phyloP scores from a whole-genome alignment of 2,797 vertebrate genomes.

The Buphagus erythrorhynchus region DNA sequence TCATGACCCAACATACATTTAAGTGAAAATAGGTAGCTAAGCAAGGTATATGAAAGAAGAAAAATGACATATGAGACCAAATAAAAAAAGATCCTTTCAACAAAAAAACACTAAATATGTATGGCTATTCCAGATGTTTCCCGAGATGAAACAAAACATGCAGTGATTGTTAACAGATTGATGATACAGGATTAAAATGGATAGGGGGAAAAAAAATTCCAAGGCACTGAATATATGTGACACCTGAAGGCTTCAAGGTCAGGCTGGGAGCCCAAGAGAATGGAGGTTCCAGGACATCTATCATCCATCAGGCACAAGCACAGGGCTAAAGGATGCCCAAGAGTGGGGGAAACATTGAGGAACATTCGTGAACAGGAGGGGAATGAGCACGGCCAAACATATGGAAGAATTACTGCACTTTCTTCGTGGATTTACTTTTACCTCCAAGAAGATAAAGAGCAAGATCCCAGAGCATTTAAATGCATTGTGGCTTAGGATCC shows the following conservation, averaged over 20 bases:
- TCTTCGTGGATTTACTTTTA: slow-evolving; percentile 10
- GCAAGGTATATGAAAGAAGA: slow-evolving; percentile 34
- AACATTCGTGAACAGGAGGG: neutral
- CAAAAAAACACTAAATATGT: slow-evolving; percentile 37
- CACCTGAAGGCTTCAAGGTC: slow-evolving; percentile 56
- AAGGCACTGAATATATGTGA: slow-evolving; percentile 49
- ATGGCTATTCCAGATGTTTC: slow-evolving; percentile 69
- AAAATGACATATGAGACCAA: slow-evolving; percentile 55
- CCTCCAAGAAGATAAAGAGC: slow-evolving; percentile 28
- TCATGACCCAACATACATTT: neutral
- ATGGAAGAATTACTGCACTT: slow-evolving; percentile 18
- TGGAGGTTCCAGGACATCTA: neutral
- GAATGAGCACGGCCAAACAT: neutral
- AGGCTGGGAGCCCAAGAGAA: slow-evolving; percentile 32
- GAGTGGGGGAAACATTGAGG: neutral
- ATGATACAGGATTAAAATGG: slow-evolving; percentile 53
- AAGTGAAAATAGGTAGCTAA: slow-evolving; percentile 62
- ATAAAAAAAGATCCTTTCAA: slow-evolving; percentile 59
- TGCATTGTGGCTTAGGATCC: neutral
- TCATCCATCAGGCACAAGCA: slow-evolving; percentile 31
- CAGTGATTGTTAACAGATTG: slow-evolving; percentile 53
- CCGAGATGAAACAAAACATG: slow-evolving; percentile 70
- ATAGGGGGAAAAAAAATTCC: neutral
- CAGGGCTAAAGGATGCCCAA: neutral
- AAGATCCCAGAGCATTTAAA: neutral